A percentile compares a stretch with the other conserved stretches of the same genome.
phyloP scores from a whole-genome alignment of 2,113 vertebrate genomes.

The Bungarus multicinctus region DNA sequence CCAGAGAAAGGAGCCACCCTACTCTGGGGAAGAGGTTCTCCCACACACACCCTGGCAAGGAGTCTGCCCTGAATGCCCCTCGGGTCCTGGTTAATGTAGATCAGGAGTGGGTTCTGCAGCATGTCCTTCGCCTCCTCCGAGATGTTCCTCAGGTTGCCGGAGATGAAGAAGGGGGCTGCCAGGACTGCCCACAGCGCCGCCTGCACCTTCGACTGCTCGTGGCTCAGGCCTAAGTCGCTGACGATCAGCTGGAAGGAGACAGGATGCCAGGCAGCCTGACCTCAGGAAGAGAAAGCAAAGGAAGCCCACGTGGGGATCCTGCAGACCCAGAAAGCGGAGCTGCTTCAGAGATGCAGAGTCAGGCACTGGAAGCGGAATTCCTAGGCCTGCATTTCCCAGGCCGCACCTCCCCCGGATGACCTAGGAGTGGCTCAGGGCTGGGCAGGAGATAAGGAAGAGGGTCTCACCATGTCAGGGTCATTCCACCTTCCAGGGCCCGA shows the following conservation, averaged over 20 bases:
- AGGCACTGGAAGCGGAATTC: background rate
- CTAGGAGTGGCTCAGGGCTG: background rate
- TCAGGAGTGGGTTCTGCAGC: constrained; percentile 43
- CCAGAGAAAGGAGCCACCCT: background rate
- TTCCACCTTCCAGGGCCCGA: constrained; percentile 53
- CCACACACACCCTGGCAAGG: background rate
- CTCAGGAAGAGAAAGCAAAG: background rate
- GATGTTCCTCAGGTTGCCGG: constrained; percentile 33
- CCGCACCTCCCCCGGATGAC: background rate
- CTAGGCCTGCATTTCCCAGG: background rate
- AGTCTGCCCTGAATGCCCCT: constrained; percentile 28
- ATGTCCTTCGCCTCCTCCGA: constrained; percentile 29
- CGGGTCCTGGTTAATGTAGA: constrained; percentile 30
- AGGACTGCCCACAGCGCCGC: constrained; percentile 37
- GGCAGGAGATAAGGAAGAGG: background rate
- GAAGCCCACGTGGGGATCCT: background rate
- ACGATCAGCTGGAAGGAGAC: constrained; percentile 21
- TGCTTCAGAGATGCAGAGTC: background rate
- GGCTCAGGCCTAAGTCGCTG: constrained; percentile 38
- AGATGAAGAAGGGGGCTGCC: constrained; percentile 34
- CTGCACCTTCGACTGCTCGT: constrained; percentile 33
- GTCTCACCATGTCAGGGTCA: constrained; percentile 50
- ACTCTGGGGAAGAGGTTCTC: background rate
- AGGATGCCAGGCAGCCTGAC: background rate
- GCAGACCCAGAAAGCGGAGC: background rate